Base-by-base conservation (phyloP, 1,140 invertebrate genomes). In the Conopomorpha cramerella region DNA sequence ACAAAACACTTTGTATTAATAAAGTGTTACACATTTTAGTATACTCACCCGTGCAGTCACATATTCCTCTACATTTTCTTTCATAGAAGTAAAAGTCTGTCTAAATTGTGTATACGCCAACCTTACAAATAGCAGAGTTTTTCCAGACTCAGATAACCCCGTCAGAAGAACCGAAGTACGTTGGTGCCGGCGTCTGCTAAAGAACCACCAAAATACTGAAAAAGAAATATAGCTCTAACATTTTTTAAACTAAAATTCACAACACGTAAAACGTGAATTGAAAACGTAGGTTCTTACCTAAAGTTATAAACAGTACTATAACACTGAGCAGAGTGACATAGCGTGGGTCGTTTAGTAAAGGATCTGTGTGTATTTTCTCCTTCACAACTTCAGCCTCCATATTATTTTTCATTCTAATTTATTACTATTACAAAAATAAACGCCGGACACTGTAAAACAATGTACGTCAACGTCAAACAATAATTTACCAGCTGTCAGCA, bases 141-240 rank as follows among this genome's bases (percentile, higher is more conserved):
- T 96, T 8, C 93, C 93, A 42, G 89, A 84, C 54, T 94, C 90
- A 51, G 88, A 88, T 0, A 93, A 73, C 4, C 93, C 93, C n/a
- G 89, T 84, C 10, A 96, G 50, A 19, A 95, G 63, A 30, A 95
- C 78, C 44, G 80, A 83, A n/a, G 81, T 71, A 8, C 85, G 77
- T 19, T 74, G 53, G 39, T 79, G 79, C 19, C 67, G 80, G 15
- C 77, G 76, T 19, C 73, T 73, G 30, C 77, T 79, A 71, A 83
- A 83, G 50, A 82, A 56, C 56, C 74, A 68, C 68, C 82, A 79
- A 41, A 84, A 47, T 44, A 82, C 80, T 85, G 46, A 41, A 64
- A 73, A 41, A 33, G 54, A n/a, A n/a, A n/a, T n/a, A n/a, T n/a
- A n/a, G n/a, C n/a, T n/a, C n/a, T n/a, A n/a, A n/a, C n/a, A n/a